Percentiles rank a stretch among this genome's conserved stretches.
phyloP scores from a whole-genome alignment of 2,888 invertebrate species.

The Tenthredo scrophulariae region DNA sequence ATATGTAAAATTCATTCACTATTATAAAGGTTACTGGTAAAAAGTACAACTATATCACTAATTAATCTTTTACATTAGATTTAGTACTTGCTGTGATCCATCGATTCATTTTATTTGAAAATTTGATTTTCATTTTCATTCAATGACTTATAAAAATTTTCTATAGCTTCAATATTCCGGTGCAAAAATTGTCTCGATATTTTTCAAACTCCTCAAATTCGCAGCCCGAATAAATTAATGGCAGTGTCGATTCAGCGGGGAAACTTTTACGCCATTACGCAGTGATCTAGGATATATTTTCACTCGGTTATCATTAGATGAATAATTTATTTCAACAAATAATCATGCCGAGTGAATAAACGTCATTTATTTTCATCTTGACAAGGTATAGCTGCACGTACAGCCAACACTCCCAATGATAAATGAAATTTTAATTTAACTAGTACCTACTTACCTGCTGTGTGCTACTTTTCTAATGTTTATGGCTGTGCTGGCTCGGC shows the following conservation, averaged over 20 bases:
- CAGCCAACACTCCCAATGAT: conserved; percentile 2
- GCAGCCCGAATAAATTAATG: neutral
- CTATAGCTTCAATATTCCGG: too few species aligned
- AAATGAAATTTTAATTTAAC: conserved; percentile 35
- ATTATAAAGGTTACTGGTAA: neutral
- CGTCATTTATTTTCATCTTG: conserved; percentile 8
- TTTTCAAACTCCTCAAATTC: neutral
- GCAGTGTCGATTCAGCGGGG: neutral
- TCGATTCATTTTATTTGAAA: neutral
- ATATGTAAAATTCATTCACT: conserved; percentile 8
- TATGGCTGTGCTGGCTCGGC: neutral
- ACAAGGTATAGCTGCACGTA: neutral
- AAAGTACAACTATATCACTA: neutral
- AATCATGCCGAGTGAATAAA: conserved; percentile 32
- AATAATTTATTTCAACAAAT: neutral
- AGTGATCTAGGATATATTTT: neutral
- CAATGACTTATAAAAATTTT: neutral
- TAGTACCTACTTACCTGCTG: conserved; percentile 38
- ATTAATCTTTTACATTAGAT: neutral
- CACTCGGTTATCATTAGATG: neutral
- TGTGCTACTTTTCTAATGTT: conserved; percentile 37
- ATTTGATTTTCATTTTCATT: too few species aligned
- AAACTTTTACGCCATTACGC: neutral
- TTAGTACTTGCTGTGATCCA: neutral
- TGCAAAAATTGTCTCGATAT: neutral